Evolutionary conservation across 2,888 invertebrate genomes (phyloP), one percentile per base, ranked within the genome.

Genomic region (Diplolepis rosae): DNA sequence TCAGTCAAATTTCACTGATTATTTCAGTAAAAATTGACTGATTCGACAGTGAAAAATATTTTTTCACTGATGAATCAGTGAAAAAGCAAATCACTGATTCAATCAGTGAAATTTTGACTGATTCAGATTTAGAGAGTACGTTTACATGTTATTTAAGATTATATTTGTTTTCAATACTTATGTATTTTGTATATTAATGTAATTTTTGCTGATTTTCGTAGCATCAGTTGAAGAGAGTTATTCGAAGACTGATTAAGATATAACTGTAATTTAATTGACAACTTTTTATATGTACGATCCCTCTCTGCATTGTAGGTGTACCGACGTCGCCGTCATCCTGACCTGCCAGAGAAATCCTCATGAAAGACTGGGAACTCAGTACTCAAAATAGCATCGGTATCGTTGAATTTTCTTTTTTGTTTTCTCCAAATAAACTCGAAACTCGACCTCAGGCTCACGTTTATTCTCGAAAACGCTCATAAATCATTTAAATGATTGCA

Each of bases 321-420:
- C 78, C 87, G 88, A 87, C 88, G 84, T 88, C 85, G 88, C 84
- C 84, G 88, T 88, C 88, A 87, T 88, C 88, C 88, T 88, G 88
- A 89, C 87, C 88, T 88, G 88, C 88, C 87, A 87, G 88, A 86
- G 87, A 88, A 88, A 88, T 89, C 88, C 88, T 89, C 87, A 89
- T 89, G 88, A 89, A 89, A 89, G 88, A 89, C 88, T 89, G 88
- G 88, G 88, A 89, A 87, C 88, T 88, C 88, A 88, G 88, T 89
- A 89, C 88, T 88, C 88, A 88, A 81, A 89, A 88, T 89, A 89
- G 88, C 87, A 88, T 89, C 88, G 88, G 88, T 89, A 89, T 89
- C 83, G 88, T 89, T 86, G 84, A 84, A 83, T 83, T 85, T 87
- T 81, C 71, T 81, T 84, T 85, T 85, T 85, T 77, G 69, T 80